phyloP scores from a whole-genome alignment of 2,113 vertebrate genomes.

The Sturnira hondurensis region DNA sequence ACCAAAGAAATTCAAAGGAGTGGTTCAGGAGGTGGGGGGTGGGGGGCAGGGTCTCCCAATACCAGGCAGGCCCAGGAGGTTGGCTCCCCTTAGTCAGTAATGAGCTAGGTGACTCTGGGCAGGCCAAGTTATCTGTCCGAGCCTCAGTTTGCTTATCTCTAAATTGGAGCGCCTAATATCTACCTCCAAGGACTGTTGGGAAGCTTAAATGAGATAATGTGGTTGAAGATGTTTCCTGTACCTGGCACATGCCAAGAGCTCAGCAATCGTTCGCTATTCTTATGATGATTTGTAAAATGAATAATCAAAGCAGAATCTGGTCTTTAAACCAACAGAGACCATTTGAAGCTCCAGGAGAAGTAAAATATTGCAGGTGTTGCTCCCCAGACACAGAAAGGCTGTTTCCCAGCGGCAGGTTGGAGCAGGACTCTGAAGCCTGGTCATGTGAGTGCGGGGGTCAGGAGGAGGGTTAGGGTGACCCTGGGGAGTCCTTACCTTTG shows the following conservation, averaged over 20 bases:
- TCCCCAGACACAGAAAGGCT: neutral
- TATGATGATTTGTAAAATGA: neutral
- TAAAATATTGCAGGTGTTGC: neutral
- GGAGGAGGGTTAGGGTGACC: neutral
- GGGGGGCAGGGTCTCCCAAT: neutral
- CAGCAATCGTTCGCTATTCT: neutral
- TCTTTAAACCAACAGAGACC: neutral
- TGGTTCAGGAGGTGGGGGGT: neutral
- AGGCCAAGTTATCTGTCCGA: neutral
- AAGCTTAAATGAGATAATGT: neutral
- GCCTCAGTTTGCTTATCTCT: neutral
- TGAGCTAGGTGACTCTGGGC: neutral
- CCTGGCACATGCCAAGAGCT: neutral
- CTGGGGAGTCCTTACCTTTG: constrained; percentile 79
- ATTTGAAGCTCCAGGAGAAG: neutral
- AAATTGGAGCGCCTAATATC: neutral
- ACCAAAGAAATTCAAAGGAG: neutral
- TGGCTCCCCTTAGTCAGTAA: neutral
- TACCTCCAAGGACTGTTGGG: neutral
- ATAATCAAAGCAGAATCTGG: neutral
- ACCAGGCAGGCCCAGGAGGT: neutral
- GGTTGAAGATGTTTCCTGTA: neutral
- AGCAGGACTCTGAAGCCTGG: neutral
- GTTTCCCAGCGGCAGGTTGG: neutral
- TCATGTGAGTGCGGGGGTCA: neutral